Base-by-base conservation (phyloP, 2,888 invertebrate genomes). In the Leptinotarsa haldemani region DNA sequence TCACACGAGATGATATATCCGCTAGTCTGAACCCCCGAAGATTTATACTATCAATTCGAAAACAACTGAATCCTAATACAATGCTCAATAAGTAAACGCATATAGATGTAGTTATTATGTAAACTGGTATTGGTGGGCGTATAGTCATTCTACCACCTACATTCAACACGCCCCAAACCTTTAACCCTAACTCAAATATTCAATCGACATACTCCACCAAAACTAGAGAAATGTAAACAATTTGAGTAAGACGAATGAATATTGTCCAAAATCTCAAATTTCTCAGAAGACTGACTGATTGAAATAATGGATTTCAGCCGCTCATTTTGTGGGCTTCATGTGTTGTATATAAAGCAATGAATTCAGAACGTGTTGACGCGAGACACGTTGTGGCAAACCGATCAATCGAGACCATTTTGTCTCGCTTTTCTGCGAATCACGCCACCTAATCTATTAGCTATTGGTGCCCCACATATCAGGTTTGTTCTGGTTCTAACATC, bases 101-200 rank as follows among this genome's bases (percentile, higher is more conserved):
- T 82, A 80, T 79, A 82, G 78, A 81, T 82, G 79, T 80, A 77
- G 79, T 79, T 79, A 82, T 82, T 82, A 82, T 82, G 82, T 82
- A 81, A 82, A 82, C 80, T 79, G 74, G 74, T 75, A 70, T 70
- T 69, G 30, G 68, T 77, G 77, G 78, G 79, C 77, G 79, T 79
- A 77, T 70, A 70, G 80, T 76, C 77, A 73, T 74, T 65, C 64
- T 77, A 63, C 71, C 77, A 80, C 82, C 82, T 78, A 79, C 80
- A 75, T 74, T 67, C 69, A 79, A 79, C 75, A 80, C 80, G 80
- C 82, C 81, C 79, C 74, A 74, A 78, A 80, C 82, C 80, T 81
- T 80, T 82, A 79, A 82, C 79, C 81, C 78, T 71, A 71, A 70
- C 76, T 63, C 70, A 70, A 71, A 83, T 82, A 83, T 82, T 79